phyloP scores from a whole-genome alignment of 1,140 invertebrate species.

The Nilaparvata lugens region DNA sequence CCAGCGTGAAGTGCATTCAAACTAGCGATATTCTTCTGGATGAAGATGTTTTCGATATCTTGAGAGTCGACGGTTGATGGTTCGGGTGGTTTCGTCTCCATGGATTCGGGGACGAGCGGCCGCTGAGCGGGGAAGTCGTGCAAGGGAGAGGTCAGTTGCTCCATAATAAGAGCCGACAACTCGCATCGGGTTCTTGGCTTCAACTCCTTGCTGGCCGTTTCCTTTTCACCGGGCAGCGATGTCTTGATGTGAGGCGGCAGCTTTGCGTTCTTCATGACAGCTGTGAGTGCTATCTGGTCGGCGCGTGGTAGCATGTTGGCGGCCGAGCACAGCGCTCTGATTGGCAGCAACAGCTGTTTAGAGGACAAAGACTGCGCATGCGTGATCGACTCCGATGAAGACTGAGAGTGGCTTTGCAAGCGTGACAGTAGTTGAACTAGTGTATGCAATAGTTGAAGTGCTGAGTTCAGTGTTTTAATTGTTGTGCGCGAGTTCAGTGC shows the following conservation, averaged over 20 bases:
- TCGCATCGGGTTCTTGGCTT: slow-evolving; percentile 48
- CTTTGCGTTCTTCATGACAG: slow-evolving; percentile 57
- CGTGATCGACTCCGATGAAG: not conserved
- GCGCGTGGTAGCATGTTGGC: slow-evolving; percentile 43
- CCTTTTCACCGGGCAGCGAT: slow-evolving; percentile 33
- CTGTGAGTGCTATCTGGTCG: slow-evolving; percentile 50
- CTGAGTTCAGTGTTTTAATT: no score
- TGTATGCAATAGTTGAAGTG: no score
- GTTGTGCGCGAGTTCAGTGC: no score
- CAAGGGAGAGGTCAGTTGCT: slow-evolving; percentile 53
- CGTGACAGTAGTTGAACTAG: slow-evolving; percentile 45
- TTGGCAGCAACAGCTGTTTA: slow-evolving; percentile 46
- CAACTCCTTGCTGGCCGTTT: slow-evolving; percentile 36
- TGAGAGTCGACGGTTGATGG: slow-evolving; percentile 19
- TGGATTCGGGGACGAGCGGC: slow-evolving; percentile 27
- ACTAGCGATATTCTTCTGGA: slow-evolving; percentile 41
- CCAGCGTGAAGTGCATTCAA: slow-evolving; percentile 66
- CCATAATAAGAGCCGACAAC: slow-evolving; percentile 51
- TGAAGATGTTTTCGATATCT: slow-evolving; percentile 35
- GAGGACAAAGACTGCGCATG: slow-evolving; percentile 22
- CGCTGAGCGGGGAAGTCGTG: slow-evolving; percentile 38
- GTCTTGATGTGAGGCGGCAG: slow-evolving; percentile 47
- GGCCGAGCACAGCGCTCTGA: slow-evolving; percentile 49
- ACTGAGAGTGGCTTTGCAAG: slow-evolving; percentile 34
- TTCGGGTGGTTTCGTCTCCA: slow-evolving; percentile 11